Conservation (phyloP, 2,113 vertebrate species). For the Sapayoa aenigma region DNA sequence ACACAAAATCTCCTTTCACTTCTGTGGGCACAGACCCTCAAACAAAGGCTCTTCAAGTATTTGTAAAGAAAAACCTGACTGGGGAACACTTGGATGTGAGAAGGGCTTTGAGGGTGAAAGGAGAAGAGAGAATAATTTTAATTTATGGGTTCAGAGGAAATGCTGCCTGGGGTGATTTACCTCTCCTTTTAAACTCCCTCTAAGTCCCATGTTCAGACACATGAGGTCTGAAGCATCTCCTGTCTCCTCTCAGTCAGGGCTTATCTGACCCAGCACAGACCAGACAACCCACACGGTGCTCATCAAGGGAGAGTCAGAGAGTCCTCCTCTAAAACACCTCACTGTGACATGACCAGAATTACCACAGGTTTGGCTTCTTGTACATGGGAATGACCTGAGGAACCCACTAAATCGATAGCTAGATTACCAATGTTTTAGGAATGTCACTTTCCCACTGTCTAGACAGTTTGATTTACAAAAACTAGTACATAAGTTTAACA, state of each 20-base stretch:
- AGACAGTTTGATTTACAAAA: background rate
- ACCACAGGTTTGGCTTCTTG: background rate
- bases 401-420: background rate
- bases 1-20: background rate
- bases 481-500: slow-evolving; percentile 17
- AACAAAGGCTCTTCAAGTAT: background rate
- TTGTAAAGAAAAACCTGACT: background rate
- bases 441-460: slow-evolving; percentile 45
- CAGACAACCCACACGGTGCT: background rate
- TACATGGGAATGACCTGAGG: background rate
- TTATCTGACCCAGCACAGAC: background rate
- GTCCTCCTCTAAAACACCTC: background rate
- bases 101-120: background rate
- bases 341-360: background rate
- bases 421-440: slow-evolving; percentile 35
- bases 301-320: background rate
- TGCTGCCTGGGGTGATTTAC: background rate
- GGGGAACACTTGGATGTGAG: background rate
- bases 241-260: background rate
- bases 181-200: background rate
- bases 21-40: background rate
- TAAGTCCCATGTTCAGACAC: background rate
- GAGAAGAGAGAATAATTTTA: background rate
- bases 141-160: background rate
- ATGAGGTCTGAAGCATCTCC: background rate